These are phyloP conservation scores for Anorthoa munda DNA, from an alignment of 2,888 invertebrate genomes.

Conservation along the genomic window DNA sequence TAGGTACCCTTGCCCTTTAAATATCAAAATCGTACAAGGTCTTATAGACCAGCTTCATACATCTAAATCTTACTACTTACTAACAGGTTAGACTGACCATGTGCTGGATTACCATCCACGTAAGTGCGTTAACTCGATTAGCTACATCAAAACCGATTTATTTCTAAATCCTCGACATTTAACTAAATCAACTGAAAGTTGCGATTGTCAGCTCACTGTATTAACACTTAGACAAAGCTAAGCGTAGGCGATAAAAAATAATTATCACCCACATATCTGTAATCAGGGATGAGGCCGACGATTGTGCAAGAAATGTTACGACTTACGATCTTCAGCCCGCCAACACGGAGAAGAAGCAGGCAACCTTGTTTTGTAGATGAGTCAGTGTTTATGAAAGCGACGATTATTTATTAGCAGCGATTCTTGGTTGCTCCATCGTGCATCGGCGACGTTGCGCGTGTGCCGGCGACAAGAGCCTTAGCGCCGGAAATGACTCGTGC, in stretches of 20 bases:
- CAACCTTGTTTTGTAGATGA: conserved; percentile 79
- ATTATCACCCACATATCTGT: conserved; percentile 78
- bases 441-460: conserved; percentile 65
- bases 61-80: conserved; percentile 6
- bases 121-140: background rate
- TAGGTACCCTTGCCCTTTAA: conserved; percentile 13
- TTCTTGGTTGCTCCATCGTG: conserved; percentile 83
- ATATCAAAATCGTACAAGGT: conserved; percentile 18
- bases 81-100: conserved; percentile 9
- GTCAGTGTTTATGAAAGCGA: conserved; percentile 87
- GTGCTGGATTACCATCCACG: background rate
- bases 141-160: conserved; percentile 4
- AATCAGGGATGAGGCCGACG: conserved; percentile 75
- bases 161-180: conserved; percentile 26
- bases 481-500: conserved; percentile 87
- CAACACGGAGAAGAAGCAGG: conserved; percentile 72
- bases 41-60: background rate
- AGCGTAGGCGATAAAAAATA: conserved; percentile 76
- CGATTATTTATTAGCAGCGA: conserved; percentile 88
- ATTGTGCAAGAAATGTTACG: conserved; percentile 71
- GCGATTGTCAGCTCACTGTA: conserved; percentile 49
- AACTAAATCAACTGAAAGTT: conserved; percentile 34
- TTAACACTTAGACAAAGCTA: conserved; percentile 69
- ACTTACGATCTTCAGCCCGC: conserved; percentile 74
- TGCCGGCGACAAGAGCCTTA: conserved; percentile 66